Conservation (phyloP, 2,113 vertebrate species). For the Alethe diademata region DNA sequence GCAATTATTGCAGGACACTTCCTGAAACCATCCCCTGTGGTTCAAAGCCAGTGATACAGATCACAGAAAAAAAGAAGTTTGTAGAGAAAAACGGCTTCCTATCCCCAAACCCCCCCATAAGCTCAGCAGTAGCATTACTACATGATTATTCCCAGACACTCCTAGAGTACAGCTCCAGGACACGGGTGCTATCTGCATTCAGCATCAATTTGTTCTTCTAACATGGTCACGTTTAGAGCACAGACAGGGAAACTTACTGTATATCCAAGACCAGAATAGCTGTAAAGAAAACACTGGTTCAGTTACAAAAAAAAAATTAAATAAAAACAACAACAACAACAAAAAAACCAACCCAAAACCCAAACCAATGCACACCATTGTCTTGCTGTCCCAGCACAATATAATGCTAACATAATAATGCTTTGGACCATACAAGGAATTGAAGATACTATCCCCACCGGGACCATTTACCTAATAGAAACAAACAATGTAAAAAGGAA, state of each 20-base stretch:
- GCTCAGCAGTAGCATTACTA: neutral
- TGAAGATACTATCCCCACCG: slow-evolving; percentile 23
- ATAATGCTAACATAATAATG: neutral
- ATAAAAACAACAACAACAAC: no score
- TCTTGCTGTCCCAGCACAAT: neutral
- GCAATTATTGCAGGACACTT: neutral
- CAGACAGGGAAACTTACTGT: neutral
- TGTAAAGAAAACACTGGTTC: neutral
- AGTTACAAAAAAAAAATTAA: neutral
- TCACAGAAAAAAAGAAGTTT: neutral
- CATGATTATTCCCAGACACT: neutral
- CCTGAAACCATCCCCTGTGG: neutral
- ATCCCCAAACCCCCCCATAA: neutral
- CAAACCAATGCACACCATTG: neutral
- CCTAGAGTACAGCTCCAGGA: neutral
- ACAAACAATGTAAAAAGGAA: slow-evolving; percentile 59
- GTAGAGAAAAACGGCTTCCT: neutral
- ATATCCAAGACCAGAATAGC: neutral
- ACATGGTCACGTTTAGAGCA: neutral
- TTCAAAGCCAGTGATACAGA: neutral
- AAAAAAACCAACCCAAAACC: no score
- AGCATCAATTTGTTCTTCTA: neutral
- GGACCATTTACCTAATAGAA: slow-evolving; percentile 24
- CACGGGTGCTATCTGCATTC: neutral
- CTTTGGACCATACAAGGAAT: neutral